Percentiles rank a stretch among this genome's conserved stretches.
phyloP scores from a whole-genome alignment of 2,797 vertebrate genomes.

The Phylloscopus collybita region DNA sequence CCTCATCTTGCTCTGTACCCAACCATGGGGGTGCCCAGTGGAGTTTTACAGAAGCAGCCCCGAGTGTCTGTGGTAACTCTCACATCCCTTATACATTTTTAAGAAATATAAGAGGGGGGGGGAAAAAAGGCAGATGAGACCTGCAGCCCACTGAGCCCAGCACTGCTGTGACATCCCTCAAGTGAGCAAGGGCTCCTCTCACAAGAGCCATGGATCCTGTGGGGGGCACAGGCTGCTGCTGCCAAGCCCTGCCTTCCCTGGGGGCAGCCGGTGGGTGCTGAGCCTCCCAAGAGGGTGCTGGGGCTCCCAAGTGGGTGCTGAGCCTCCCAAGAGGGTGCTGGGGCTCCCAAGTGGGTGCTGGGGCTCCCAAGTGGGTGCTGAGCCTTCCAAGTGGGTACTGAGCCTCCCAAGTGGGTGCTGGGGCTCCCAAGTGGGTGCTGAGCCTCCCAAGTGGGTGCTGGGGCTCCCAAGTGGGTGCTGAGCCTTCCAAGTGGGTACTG shows the following conservation, averaged over 20 bases:
- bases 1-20: not conserved
- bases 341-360: not conserved
- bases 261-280: not conserved
- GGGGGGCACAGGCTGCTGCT: not conserved
- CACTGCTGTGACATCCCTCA: not conserved
- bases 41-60: not conserved
- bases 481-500: not conserved
- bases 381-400: not conserved
- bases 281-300: not conserved
- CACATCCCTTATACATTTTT: accelerated
- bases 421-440: not conserved
- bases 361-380: not conserved
- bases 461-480: not conserved
- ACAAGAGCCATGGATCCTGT: not conserved
- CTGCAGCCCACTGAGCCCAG: not conserved
- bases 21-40: accelerated
- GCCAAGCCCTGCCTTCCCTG: not conserved
- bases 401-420: not conserved
- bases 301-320: too few species aligned
- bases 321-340: not conserved
- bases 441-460: not conserved
- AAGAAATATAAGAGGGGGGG: accelerated
- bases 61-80: not conserved
- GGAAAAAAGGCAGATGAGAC: not conserved
- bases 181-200: not conserved